These are phyloP conservation scores for Zosterops japonicus DNA, from an alignment of 2,113 vertebrate genomes.

Conservation along the genomic window DNA sequence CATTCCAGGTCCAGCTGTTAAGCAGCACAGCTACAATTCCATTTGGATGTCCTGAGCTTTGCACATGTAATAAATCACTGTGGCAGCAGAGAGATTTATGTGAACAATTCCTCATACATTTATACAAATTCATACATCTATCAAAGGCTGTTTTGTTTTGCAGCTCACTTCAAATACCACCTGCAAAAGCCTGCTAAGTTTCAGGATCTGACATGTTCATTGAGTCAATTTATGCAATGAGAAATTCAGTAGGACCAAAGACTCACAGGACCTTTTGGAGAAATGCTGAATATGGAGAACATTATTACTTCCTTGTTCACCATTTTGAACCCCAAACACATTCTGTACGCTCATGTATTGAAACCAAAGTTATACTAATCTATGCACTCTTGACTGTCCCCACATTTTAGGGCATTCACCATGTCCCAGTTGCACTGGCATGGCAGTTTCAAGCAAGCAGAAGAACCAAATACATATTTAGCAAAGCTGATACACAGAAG, in stretches of 20 bases:
- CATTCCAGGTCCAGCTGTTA: conserved; percentile 17
- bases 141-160: conserved; percentile 36
- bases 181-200: not conserved
- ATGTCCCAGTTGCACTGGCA: not conserved
- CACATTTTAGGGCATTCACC: not conserved
- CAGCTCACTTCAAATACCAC: not conserved
- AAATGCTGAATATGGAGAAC: not conserved
- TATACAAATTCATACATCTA: conserved; percentile 5
- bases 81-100: conserved; percentile 26
- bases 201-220: not conserved
- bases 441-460: not conserved
- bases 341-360: not conserved
- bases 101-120: conserved; percentile 11
- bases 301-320: not conserved
- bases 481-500: not conserved
- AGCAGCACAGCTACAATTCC: not conserved
- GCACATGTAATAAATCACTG: conserved; percentile 7
- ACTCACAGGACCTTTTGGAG: not conserved
- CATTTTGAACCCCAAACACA: not conserved
- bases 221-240: not conserved
- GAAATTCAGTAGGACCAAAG: not conserved
- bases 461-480: not conserved
- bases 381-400: not conserved
- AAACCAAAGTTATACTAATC: not conserved
- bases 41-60: conserved; percentile 30